phyloP scores from a whole-genome alignment of 92 coral and sea anemone species.

The Phenganax marumi region DNA sequence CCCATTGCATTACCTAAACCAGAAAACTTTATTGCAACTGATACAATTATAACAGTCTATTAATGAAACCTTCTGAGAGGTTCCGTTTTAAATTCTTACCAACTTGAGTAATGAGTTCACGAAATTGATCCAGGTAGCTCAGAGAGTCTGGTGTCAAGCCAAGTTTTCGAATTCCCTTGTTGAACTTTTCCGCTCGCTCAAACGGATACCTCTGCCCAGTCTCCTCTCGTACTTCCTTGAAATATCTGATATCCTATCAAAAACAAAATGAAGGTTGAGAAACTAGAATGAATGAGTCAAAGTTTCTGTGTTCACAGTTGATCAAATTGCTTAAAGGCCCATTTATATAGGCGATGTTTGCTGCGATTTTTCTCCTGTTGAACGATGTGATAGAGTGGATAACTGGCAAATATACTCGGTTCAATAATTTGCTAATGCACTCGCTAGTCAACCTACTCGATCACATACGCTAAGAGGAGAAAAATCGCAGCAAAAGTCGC shows the following conservation, averaged over 20 bases:
- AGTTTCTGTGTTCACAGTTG: too few species aligned
- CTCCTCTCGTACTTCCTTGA: conserved; percentile 80
- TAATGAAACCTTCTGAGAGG: not conserved
- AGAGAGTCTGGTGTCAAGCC: conserved; percentile 91
- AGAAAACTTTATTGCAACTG: not conserved
- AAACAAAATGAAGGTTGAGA: not conserved
- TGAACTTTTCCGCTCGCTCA: conserved; percentile 96
- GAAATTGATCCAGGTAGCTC: conserved; percentile 92
- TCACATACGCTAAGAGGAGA: too few species aligned
- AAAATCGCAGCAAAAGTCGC: too few species aligned
- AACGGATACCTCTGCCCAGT: conserved; percentile 89
- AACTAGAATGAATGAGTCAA: not conserved
- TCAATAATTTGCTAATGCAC: too few species aligned
- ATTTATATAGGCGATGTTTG: too few species aligned
- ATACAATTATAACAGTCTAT: not conserved
- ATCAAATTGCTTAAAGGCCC: not conserved
- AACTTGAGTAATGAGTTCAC: conserved; percentile 85
- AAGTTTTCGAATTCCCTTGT: conserved; percentile 96
- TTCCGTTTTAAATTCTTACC: conserved; percentile 48
- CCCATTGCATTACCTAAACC: conserved; percentile 95
- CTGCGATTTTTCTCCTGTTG: too few species aligned
- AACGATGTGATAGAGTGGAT: too few species aligned
- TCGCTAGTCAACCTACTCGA: too few species aligned
- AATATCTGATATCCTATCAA: conserved; percentile 80
- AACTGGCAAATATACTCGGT: too few species aligned